Percentiles rank a stretch among this genome's conserved stretches.
Evolutionary conservation across 1,140 invertebrate species (phyloP).

Genomic region (Wasmannia auropunctata): DNA sequence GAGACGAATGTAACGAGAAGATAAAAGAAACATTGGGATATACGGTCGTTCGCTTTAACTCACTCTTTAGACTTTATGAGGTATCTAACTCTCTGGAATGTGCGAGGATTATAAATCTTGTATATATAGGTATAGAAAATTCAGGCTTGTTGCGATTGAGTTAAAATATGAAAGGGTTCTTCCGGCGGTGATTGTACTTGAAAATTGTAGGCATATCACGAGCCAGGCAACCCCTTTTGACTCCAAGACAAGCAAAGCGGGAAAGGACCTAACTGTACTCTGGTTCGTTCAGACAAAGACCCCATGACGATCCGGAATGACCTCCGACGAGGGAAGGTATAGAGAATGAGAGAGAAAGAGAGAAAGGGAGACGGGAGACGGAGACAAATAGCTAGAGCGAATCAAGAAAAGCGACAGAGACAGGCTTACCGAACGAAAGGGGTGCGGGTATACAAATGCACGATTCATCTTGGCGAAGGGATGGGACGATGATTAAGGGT

Average conservation of each 20-base stretch:
- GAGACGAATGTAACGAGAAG: background rate
- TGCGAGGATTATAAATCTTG: background rate
- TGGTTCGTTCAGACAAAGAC: conserved; percentile 36
- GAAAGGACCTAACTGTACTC: conserved; percentile 73
- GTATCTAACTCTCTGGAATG: background rate
- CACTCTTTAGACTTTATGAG: too few relatives aligned
- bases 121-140: background rate
- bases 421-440: conserved; percentile 29
- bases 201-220: conserved; percentile 32
- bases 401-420: conserved; percentile 32
- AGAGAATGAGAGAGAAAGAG: conserved; percentile 11
- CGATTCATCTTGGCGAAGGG: conserved; percentile 77
- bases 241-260: conserved; percentile 49
- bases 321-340: background rate
- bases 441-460: conserved; percentile 69
- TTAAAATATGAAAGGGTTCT: conserved; percentile 12
- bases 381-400: conserved; percentile 46
- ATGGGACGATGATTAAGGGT: conserved; percentile 78
- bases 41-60: too few relatives aligned
- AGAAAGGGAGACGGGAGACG: conserved; percentile 11
- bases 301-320: conserved; percentile 28
- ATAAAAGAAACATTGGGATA: too few relatives aligned
- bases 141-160: background rate
- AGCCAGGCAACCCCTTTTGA: conserved; percentile 41
- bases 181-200: conserved; percentile 27